phyloP scores from a whole-genome alignment of 1,140 invertebrate genomes.

The Drosophila hydei region DNA sequence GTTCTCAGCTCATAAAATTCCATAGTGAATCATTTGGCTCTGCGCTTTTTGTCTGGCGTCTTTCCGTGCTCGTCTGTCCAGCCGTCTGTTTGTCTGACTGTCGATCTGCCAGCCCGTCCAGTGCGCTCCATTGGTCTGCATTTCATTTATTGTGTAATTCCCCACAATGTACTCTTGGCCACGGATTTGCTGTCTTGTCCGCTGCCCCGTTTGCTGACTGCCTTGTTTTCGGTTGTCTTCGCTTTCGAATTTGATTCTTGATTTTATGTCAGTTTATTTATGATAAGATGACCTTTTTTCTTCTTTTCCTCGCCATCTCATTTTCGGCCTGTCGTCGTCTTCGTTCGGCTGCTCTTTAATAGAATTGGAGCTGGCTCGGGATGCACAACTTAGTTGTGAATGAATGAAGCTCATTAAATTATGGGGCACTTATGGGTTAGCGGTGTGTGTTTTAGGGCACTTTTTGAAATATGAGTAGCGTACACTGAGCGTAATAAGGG shows the following conservation, averaged over 20 bases:
- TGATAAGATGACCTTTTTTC: slow-evolving; percentile 81
- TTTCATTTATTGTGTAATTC: slow-evolving; percentile 83
- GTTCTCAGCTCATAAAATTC: slow-evolving; percentile 81
- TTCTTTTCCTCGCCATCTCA: slow-evolving; percentile 14
- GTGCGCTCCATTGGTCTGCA: slow-evolving; percentile 70
- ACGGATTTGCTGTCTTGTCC: slow-evolving; percentile 73
- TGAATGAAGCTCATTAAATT: slow-evolving; percentile 81
- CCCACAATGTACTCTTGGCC: slow-evolving; percentile 75
- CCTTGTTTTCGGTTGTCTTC: slow-evolving; percentile 31
- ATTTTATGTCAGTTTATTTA: slow-evolving; percentile 83
- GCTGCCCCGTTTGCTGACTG: slow-evolving; percentile 2
- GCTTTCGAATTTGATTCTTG: slow-evolving; percentile 80
- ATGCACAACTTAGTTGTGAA: slow-evolving; percentile 50
- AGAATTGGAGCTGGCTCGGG: slow-evolving; percentile 60
- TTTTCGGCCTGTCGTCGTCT: slow-evolving; percentile 28
- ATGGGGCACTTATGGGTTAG: slow-evolving; percentile 63
- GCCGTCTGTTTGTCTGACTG: neutral
- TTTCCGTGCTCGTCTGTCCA: slow-evolving; percentile 16
- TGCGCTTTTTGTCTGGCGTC: slow-evolving; percentile 49
- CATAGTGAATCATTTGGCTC: slow-evolving; percentile 71
- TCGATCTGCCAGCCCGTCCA: slow-evolving; percentile 16
- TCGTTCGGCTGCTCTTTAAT: slow-evolving; percentile 23
- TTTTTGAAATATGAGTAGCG: slow-evolving; percentile 69
- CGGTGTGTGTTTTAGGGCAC: slow-evolving; percentile 55
- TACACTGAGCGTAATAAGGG: slow-evolving; percentile 44